Evolutionary conservation across 1,140 invertebrate genomes (phyloP), one percentile per base, ranked within the genome.

Genomic region (Drosophila sechellia): DNA sequence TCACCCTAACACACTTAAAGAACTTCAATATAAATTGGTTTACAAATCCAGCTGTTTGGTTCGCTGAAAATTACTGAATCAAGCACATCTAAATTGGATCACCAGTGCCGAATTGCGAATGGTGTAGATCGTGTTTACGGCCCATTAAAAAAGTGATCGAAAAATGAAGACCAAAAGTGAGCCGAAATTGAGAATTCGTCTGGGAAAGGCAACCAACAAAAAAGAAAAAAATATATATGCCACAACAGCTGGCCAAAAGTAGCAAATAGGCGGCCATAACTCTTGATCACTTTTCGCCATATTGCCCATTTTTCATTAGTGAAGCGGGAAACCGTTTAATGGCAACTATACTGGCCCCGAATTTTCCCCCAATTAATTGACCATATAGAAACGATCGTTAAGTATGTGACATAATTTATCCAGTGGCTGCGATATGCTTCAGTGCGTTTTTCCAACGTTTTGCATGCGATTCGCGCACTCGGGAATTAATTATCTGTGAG

Each of bases 401-500:
- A 50, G 43, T 46, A 65, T 68, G 79, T 84, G 84, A 89, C 84
- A 87, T 89, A 87, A 80, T 87, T 76, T 70, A 49, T n/a, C 39
- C 39, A 42, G 10, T 34, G 48, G 55, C 20, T 35, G 56, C 42
- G 27, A 5, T 59, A 68, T 74, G 79, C 48, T 58, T 56, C 37
- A 75, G 45, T 81, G 81, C 59, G 39, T 60, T 45, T 54, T 31
- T 20, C 43, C 45, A n/a, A 20, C 10, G 20, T 17, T 56, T 60
- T 58, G 52, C 60, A 50, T 79, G 66, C 57, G 50, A 76, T 59
- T 76, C 27, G 45, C 54, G 22, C 43, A 70, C 34, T 72, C 22
- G 25, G 42, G 17, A 87, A 89, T 87, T 84, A 89, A 89, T 87
- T 87, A 79, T 55, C 79, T 79, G 69, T 76, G 83, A 79, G 81